Conservation (phyloP, 2,888 invertebrate species). For the Leucoptera coffeella region DNA sequence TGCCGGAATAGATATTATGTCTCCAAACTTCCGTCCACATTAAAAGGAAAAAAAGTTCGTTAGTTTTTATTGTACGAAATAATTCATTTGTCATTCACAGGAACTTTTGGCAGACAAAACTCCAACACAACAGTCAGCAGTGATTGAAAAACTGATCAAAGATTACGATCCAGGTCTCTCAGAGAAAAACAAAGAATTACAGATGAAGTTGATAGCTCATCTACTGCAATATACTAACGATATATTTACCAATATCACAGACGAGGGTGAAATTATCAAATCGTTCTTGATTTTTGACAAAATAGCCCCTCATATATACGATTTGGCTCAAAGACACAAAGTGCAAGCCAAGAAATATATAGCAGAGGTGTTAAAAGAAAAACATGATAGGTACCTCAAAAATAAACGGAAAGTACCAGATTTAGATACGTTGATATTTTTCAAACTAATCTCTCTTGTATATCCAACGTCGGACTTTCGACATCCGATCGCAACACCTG, state of each 20-base stretch:
- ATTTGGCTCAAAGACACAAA: conserved; percentile 66
- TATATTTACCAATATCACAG: conserved; percentile 32
- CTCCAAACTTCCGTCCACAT: too few species aligned
- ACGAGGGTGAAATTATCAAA: conserved; percentile 30
- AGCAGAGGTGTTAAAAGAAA: conserved; percentile 65
- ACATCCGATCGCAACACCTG: conserved; percentile 86
- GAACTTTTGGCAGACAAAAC: conserved; percentile 56
- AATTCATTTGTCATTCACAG: conserved; percentile 23
- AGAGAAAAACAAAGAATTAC: conserved; percentile 69
- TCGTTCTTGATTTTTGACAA: conserved; percentile 56
- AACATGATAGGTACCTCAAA: conserved; percentile 58
- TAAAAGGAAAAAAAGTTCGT: too few species aligned
- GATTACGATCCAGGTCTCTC: conserved; percentile 79
- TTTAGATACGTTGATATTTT: conserved; percentile 67
- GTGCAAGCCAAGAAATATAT: conserved; percentile 61
- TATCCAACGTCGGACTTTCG: conserved; percentile 88
- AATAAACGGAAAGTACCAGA: conserved; percentile 56
- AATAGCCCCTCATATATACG: conserved; percentile 55
- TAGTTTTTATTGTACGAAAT: too few species aligned
- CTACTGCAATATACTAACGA: conserved; percentile 74
- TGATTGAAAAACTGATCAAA: conserved; percentile 78
- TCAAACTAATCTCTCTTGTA: conserved; percentile 73
- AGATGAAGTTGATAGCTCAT: conserved; percentile 68
- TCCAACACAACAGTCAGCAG: conserved; percentile 59
- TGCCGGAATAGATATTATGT: too few species aligned